Evolutionary conservation across 2,113 vertebrate species (phyloP).

Genomic region (Heterotilapia buettikoferi): DNA sequence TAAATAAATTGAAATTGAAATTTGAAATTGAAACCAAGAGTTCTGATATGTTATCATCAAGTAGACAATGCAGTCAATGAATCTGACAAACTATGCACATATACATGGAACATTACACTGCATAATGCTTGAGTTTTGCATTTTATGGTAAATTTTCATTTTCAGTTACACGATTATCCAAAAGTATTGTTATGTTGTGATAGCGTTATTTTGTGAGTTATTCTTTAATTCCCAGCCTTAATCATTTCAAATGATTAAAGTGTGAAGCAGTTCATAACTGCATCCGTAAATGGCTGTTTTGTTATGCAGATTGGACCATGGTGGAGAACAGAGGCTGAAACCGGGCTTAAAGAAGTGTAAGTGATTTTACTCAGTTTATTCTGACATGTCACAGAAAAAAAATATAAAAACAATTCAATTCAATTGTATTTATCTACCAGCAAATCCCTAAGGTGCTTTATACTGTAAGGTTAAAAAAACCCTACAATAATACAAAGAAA

Average conservation of each 20-base stretch:
- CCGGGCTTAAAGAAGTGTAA: not conserved
- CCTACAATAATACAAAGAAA: not conserved
- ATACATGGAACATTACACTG: not conserved
- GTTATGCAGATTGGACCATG: not conserved
- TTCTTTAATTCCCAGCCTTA: not conserved
- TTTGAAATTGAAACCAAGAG: not conserved
- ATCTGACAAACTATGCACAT: not conserved
- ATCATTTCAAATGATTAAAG: not conserved
- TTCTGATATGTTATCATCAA: not conserved
- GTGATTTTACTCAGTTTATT: not conserved
- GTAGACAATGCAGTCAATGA: not conserved
- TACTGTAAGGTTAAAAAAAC: not conserved
- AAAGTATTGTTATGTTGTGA: not conserved
- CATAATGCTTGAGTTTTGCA: not conserved
- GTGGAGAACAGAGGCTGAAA: not conserved
- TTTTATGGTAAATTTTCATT: not conserved
- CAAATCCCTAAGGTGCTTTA: not conserved
- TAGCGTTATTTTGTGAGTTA: not conserved
- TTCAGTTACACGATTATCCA: not conserved
- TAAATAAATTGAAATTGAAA: not conserved
- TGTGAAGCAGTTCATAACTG: not conserved
- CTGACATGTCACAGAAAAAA: not conserved
- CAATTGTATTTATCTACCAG: not conserved
- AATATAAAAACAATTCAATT: not conserved
- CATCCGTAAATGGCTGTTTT: not conserved